phyloP scores from a whole-genome alignment of 2,113 vertebrate species.

The Cricetomys ansorgei region DNA sequence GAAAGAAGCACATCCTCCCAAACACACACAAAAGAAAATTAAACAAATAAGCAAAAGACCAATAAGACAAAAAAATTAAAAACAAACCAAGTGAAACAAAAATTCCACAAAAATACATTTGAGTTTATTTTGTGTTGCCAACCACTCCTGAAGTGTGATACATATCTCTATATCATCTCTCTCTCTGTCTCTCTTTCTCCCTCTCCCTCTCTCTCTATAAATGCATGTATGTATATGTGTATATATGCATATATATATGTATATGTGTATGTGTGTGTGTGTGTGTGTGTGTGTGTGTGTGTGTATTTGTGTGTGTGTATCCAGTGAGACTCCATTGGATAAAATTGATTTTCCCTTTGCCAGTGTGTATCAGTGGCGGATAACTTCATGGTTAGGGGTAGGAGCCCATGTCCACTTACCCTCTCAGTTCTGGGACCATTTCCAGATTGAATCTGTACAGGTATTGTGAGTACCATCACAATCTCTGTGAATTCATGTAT shows the following conservation, averaged over 20 bases:
- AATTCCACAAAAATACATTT: not conserved
- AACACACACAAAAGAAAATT: not conserved
- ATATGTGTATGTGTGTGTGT: too few species aligned
- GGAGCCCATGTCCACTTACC: not conserved
- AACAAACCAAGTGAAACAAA: not conserved
- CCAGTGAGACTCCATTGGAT: not conserved
- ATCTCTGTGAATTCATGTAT: not conserved
- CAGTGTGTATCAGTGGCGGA: not conserved
- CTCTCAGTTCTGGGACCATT: not conserved
- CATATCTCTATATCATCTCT: too few species aligned
- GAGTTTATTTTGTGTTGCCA: not conserved
- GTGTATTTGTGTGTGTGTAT: too few species aligned
- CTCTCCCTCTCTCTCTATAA: too few species aligned
- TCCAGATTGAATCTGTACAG: not conserved
- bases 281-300: too few species aligned
- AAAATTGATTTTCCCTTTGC: not conserved
- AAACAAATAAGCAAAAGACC: not conserved
- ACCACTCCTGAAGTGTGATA: not conserved
- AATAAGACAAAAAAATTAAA: not conserved
- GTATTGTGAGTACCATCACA: not conserved
- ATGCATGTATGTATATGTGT: too few species aligned
- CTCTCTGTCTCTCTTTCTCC: too few species aligned
- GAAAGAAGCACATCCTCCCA: not conserved
- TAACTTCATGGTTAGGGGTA: not conserved
- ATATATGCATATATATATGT: too few species aligned